phyloP scores from a whole-genome alignment of 2,113 vertebrate species.

The Sinocyclocheilus grahami region DNA sequence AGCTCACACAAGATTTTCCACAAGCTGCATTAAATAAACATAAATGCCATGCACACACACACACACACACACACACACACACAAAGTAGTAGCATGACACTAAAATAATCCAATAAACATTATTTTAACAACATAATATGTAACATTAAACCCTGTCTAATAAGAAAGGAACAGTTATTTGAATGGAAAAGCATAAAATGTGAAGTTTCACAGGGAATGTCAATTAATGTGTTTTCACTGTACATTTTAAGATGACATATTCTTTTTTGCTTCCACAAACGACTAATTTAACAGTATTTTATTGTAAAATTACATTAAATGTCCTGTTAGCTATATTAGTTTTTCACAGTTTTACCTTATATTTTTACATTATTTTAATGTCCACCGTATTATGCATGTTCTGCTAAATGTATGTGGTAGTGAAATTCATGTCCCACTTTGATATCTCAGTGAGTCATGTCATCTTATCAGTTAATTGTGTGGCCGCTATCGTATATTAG shows the following conservation, averaged over 20 bases:
- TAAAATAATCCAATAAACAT: background rate
- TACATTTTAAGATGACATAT: background rate
- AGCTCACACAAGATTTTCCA: background rate
- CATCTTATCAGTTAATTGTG: slow-evolving; percentile 48
- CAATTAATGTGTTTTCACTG: no score
- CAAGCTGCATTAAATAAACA: background rate
- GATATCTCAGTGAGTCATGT: slow-evolving; percentile 8
- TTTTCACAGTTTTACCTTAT: background rate
- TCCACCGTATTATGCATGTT: background rate
- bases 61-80: no score
- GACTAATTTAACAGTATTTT: background rate
- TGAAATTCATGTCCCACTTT: slow-evolving; percentile 38
- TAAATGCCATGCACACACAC: background rate
- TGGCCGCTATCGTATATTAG: slow-evolving; percentile 26
- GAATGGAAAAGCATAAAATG: background rate
- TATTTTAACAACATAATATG: no score
- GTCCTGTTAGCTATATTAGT: background rate
- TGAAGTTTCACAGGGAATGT: background rate
- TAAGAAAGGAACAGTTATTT: background rate
- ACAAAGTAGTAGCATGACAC: background rate
- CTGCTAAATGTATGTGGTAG: background rate
- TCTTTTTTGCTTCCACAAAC: background rate
- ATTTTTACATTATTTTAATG: background rate
- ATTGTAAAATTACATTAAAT: background rate
- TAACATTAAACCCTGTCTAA: no score